phyloP scores from a whole-genome alignment of 2,888 invertebrate species.

The Formica aserva region DNA sequence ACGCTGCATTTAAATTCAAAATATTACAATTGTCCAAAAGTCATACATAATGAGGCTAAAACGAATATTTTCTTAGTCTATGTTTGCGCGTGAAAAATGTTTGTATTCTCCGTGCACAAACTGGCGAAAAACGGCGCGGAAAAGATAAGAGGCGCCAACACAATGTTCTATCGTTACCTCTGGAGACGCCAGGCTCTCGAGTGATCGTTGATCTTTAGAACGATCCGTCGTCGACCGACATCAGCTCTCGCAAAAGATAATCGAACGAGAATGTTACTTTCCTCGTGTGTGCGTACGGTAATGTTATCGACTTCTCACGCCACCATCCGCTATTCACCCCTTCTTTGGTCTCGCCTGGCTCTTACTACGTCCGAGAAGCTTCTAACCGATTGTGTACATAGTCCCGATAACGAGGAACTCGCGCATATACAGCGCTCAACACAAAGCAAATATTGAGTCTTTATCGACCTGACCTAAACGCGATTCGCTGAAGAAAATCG shows the following conservation, averaged over 20 bases:
- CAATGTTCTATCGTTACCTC: neutral
- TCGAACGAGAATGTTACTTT: conserved; percentile 53
- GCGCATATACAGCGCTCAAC: conserved; percentile 59
- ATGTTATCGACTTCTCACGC: conserved; percentile 45
- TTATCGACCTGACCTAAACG: conserved; percentile 59
- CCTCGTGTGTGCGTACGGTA: conserved; percentile 48
- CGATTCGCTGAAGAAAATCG: conserved; percentile 56
- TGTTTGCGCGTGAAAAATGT: conserved; percentile 13
- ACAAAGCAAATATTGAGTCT: conserved; percentile 68
- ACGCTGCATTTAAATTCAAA: neutral
- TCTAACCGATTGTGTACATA: conserved; percentile 67
- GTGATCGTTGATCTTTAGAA: conserved; percentile 19
- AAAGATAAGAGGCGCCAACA: conserved; percentile 7
- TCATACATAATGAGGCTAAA: neutral
- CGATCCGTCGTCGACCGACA: conserved; percentile 35
- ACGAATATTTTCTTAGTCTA: conserved; percentile 20
- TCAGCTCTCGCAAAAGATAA: conserved; percentile 42
- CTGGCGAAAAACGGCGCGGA: neutral
- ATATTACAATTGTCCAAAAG: neutral
- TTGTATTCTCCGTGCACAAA: conserved; percentile 1
- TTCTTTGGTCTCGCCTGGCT: conserved; percentile 18
- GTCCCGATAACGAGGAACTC: conserved; percentile 65
- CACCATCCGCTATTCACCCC: neutral
- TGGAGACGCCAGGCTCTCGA: neutral
- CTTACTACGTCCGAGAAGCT: conserved; percentile 57